phyloP scores from a whole-genome alignment of 2,797 vertebrate species.

The Nannoperca australis region DNA sequence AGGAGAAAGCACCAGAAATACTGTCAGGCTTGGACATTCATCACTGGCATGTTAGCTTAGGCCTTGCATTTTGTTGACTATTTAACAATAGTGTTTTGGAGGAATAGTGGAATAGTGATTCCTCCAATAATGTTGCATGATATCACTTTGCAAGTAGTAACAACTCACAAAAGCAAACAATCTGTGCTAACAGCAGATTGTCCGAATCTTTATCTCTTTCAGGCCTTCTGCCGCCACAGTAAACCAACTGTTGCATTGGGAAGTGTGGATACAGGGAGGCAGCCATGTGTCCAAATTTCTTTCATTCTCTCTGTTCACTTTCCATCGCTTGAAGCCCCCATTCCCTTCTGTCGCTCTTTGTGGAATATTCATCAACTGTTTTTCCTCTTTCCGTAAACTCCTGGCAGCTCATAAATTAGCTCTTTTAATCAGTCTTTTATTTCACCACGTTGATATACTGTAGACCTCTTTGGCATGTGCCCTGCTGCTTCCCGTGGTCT shows the following conservation, averaged over 20 bases:
- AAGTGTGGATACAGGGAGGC: conserved; percentile 15
- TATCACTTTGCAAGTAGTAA: conserved; percentile 31
- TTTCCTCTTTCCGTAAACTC: conserved; percentile 65
- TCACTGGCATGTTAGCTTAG: conserved; percentile 41
- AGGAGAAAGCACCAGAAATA: background rate
- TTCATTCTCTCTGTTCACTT: conserved; percentile 27
- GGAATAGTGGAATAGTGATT: no score
- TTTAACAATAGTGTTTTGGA: background rate
- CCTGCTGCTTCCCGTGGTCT: conserved; percentile 61
- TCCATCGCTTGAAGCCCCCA: conserved; percentile 11
- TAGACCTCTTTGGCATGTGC: conserved; percentile 63
- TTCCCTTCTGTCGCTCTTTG: conserved; percentile 21
- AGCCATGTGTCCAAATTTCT: conserved; percentile 24
- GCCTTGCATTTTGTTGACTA: conserved; percentile 41
- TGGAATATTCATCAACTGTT: conserved; percentile 60
- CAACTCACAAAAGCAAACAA: conserved; percentile 44
- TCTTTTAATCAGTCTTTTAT: conserved; percentile 77
- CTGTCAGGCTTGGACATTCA: conserved; percentile 4
- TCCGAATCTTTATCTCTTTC: conserved; percentile 13
- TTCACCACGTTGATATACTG: conserved; percentile 55
- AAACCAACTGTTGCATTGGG: conserved; percentile 28
- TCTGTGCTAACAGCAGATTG: conserved; percentile 15
- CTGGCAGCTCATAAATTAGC: conserved; percentile 75
- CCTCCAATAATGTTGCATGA: background rate
- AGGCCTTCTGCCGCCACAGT: conserved; percentile 6